Evolutionary conservation across 2,888 invertebrate species (phyloP).

Genomic region (Synergus japonicus): DNA sequence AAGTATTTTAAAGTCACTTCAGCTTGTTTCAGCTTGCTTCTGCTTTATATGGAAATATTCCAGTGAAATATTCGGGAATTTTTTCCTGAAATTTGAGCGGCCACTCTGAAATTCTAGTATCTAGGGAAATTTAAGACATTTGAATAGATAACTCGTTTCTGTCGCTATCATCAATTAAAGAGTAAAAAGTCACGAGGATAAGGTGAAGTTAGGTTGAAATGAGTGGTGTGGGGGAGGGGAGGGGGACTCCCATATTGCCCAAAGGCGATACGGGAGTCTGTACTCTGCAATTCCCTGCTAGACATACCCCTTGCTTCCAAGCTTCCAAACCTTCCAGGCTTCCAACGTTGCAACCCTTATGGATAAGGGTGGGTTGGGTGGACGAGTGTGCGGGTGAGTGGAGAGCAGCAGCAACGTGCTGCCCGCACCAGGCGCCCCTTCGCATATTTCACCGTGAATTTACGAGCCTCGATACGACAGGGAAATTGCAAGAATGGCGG

Average conservation of each 20-base stretch:
- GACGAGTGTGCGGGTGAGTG: conserved; percentile 67
- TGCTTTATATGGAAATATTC: too few relatives aligned
- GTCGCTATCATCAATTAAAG: conserved; percentile 31
- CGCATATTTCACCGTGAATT: conserved; percentile 91
- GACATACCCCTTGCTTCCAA: conserved; percentile 70
- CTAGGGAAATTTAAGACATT: conserved; percentile 33
- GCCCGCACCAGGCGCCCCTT: conserved; percentile 78
- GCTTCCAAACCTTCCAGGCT: neutral
- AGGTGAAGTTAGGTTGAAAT: conserved; percentile 8
- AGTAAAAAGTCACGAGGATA: conserved; percentile 23
- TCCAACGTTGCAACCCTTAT: conserved; percentile 63
- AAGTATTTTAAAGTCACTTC: too few relatives aligned
- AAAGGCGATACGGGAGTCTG: conserved; percentile 54
- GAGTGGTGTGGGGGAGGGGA: neutral
- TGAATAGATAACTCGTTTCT: conserved; percentile 34
- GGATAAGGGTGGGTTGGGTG: conserved; percentile 63
- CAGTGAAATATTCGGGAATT: too few relatives aligned
- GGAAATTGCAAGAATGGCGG: conserved; percentile 96
- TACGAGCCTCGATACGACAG: conserved; percentile 94
- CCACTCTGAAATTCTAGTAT: neutral
- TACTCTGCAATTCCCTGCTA: conserved; percentile 63
- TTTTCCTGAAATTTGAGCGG: too few relatives aligned
- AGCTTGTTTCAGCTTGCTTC: too few relatives aligned
- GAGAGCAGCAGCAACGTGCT: conserved; percentile 76
- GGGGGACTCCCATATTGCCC: conserved; percentile 21